phyloP scores from a whole-genome alignment of 2,113 vertebrate species.

The Crotalus helleri region DNA sequence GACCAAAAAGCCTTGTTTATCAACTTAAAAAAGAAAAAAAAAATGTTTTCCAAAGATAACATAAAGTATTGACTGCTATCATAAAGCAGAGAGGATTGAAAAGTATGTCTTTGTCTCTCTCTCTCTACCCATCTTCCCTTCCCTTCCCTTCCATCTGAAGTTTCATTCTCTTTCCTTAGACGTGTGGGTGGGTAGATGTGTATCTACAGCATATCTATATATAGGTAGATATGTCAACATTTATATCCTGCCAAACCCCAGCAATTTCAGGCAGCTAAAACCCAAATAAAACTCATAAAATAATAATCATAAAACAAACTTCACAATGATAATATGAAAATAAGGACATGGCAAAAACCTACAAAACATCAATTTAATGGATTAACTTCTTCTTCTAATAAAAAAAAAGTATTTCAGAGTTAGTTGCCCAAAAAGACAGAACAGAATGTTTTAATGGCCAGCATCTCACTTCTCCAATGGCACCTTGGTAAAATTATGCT shows the following conservation, averaged over 20 bases:
- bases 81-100: background rate
- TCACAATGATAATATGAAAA: background rate
- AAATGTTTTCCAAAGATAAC: background rate
- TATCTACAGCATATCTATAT: background rate
- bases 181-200: background rate
- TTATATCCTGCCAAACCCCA: background rate
- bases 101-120: background rate
- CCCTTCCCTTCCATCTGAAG: background rate
- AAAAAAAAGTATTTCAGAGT: background rate
- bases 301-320: background rate
- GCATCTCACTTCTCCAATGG: background rate
- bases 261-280: background rate
- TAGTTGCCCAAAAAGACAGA: background rate
- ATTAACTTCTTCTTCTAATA: background rate
- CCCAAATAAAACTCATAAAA: background rate
- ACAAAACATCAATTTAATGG: background rate
- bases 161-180: background rate
- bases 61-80: background rate
- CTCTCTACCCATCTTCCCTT: background rate
- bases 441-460: background rate
- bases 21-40: background rate
- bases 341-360: background rate
- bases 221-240: background rate
- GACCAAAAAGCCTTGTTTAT: background rate
- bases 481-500: background rate